Evolutionary conservation across 1,140 invertebrate genomes (phyloP), one percentile per base, ranked within the genome.

Genomic region (Apis florea): DNA sequence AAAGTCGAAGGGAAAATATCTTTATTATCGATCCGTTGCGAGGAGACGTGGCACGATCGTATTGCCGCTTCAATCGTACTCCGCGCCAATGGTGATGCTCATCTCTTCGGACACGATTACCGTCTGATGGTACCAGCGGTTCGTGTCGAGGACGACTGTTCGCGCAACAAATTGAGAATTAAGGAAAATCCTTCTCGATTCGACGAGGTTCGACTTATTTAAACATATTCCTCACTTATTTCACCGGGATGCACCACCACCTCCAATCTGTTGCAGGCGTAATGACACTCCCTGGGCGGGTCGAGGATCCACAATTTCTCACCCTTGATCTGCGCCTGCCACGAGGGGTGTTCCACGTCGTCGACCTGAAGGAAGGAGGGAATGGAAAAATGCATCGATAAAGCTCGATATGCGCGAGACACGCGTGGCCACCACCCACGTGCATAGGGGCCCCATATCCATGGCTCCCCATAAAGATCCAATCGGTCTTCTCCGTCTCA

Each of bases 391-490:
- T 49, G 6, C 5, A 2, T 40, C 0, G 17, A 17, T 9, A 2
- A 15, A 17, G 24, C 31, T 40, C 31, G 31, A 40, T 40, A 40
- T 5, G 15, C 0, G 40, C 1, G 1, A 63, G 31, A n/a, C n/a
- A n/a, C 2, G 47, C 53, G 17, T 19, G 51, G n/a, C n/a, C 0
- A 21, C 47, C 56, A 95, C 96, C 95, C 93, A 98, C 97, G 92
- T 99, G 98, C 96, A 99, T 97, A 86, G 98, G 96, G 1, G 98
- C 98, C 0, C 98, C 98, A 90, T 98, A 96, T 58, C 98, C 98
- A 1, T 97, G 96, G 54, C 97, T 98, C 0, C 98, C 98, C 96
- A 99, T 99, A 90, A 99, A 99, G 85, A 99, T 97, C 98, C 98
- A 99, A 93, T 98, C 98, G 0, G 97, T 95, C 72, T 96, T 96